Conservation (phyloP, 2,888 invertebrate genomes). For the Disparrhopalites patrizii region DNA sequence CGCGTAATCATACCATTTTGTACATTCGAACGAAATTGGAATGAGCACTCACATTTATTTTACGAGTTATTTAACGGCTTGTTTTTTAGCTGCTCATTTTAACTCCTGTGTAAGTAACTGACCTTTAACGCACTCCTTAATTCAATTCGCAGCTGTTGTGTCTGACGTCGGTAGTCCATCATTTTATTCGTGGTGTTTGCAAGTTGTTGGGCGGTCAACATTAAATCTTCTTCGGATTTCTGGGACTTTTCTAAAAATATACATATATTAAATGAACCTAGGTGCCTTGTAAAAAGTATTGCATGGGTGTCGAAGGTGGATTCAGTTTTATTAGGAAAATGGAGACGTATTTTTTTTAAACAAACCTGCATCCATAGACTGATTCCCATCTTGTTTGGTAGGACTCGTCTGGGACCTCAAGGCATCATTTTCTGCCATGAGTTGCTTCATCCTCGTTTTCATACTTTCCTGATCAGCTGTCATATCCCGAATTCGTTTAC, state of each 20-base stretch:
- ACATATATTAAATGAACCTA: background rate
- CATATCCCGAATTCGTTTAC: slow-evolving; percentile 63
- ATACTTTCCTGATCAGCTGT: slow-evolving; percentile 53
- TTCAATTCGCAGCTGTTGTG: slow-evolving; percentile 66
- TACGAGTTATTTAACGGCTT: too few species aligned
- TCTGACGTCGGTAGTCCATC: slow-evolving; percentile 59
- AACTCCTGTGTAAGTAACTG: background rate
- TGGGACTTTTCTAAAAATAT: background rate
- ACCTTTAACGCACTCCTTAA: slow-evolving; percentile 51
- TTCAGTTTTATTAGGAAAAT: too few species aligned
- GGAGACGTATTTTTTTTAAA: too few species aligned
- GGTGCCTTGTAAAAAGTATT: too few species aligned
- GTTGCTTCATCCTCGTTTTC: slow-evolving; percentile 59
- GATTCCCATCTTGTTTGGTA: too few species aligned
- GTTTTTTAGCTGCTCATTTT: too few species aligned
- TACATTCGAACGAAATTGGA: too few species aligned
- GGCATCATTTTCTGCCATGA: slow-evolving; percentile 51
- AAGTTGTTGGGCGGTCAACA: slow-evolving; percentile 33
- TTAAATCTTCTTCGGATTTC: slow-evolving; percentile 19
- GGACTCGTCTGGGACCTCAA: slow-evolving; percentile 23
- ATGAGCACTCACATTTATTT: too few species aligned
- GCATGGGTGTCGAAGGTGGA: background rate
- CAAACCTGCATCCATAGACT: too few species aligned
- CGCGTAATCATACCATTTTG: too few species aligned
- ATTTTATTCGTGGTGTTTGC: slow-evolving; percentile 42